Evolutionary conservation across 2,797 vertebrate species (phyloP), one percentile per base, ranked within the genome.

Genomic region (Argya squamiceps): DNA sequence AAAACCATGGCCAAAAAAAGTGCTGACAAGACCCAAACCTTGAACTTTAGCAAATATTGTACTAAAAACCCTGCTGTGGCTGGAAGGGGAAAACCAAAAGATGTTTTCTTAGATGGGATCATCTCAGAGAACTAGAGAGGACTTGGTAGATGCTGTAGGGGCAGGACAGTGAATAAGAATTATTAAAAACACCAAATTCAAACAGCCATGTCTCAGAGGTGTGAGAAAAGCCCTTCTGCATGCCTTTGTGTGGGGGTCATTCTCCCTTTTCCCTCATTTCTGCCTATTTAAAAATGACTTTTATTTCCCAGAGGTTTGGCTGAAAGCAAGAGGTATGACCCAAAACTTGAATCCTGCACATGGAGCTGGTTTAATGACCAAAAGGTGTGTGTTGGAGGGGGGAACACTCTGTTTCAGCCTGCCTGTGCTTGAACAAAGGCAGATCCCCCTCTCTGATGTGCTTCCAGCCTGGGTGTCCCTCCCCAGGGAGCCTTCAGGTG

Each of bases 381-480:
- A 27, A 84, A 56, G 12, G 8, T n/a, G 17, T 2, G 5, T 20
- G 3, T 17, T 21, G 10, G 10, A 43, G 3, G 5, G 22, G 6
- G 1, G 2, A 39, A 0, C 12, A 9, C 4, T 49, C 11, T 4
- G 18, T 23, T 67, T 44, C 12, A 22, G 26, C 23, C 24, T 30
- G 34, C 15, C 11, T 29, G 14, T 1, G 4, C 20, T 12, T 1
- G 41, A 70, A 26, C 1, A 15, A 70, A 30, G 59, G 52, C 56
- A 69, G 27, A 55, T 41, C 30, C n/a, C 10, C 43, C 29, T 46
- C 50, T 63, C 4, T 44, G 39, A 32, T 86, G 36, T 41, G 21
- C 56, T 74, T 83, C 76, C 73, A 90, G 71, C 37, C 73, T 2
- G 4, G 30, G 24, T 1, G 3, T 10, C 36, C 21, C 8, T 26